Evolutionary conservation across 2,888 invertebrate genomes (phyloP), one percentile per base, ranked within the genome.

Genomic region (Caradrina clavipalpis): DNA sequence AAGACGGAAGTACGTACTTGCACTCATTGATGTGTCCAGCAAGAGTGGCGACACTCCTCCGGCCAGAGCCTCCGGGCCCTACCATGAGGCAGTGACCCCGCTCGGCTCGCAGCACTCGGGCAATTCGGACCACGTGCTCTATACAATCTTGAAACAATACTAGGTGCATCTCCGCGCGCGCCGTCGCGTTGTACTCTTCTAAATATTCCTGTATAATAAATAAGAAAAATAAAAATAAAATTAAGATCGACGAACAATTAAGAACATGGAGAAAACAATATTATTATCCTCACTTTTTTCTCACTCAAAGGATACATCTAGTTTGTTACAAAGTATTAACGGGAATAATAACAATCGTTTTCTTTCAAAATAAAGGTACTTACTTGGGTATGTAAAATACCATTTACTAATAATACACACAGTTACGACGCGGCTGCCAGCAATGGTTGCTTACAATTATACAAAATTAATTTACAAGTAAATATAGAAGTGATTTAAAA

Each of bases 121-220:
- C 98, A 61, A 99, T 96, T 42, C 99, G 96, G n/a, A 98, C 97
- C 65, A 98, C 97, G 89, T 99, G 99, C 91, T 99, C 98, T 70
- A 99, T 95, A 1, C 98, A 98, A 91, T 99, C 99, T 95, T 97
- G 97, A 95, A 99, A 99, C 87, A 99, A 97, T 71, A 99, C 98
- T 63, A 99, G 92, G 81, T 97, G 97, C 98, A 98, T 98, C 83
- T 97, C 98, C 86, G 98, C 98, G 0, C 98, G 97, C 0, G 97
- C 97, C 47, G 97, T 96, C 55, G 98, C 95, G 90, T 98, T 98
- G 90, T 97, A 99, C 90, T 99, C 99, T 56, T 98, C 98, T 69
- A 99, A 95, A 88, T 98, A 99, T 92, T 98, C 98, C 97, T 97
- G 42, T 13, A 31, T 22, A 1, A 73, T 62, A 39, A 39, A 45